phyloP scores from a whole-genome alignment of 2,888 invertebrate genomes.

The Cantharis rufa region DNA sequence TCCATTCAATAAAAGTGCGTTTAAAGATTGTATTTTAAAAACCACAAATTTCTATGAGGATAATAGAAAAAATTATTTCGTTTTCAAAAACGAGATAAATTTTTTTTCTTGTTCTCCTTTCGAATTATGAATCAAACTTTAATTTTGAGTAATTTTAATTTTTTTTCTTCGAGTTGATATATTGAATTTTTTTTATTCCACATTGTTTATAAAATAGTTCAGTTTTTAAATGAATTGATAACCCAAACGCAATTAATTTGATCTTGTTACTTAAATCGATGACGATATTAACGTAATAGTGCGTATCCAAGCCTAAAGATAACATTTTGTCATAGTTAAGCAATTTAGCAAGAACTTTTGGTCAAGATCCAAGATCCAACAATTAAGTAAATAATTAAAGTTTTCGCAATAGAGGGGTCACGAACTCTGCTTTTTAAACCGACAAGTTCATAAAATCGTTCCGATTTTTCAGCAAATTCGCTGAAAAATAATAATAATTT shows the following conservation, averaged over 20 bases:
- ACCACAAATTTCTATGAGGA: too few species aligned
- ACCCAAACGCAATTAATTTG: not conserved
- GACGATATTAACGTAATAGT: not conserved
- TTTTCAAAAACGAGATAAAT: too few species aligned
- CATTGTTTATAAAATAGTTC: not conserved
- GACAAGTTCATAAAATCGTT: not conserved
- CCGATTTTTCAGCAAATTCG: not conserved
- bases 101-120: too few species aligned
- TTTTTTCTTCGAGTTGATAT: too few species aligned
- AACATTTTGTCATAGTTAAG: not conserved
- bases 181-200: too few species aligned
- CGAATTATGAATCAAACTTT: too few species aligned
- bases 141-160: too few species aligned
- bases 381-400: not conserved
- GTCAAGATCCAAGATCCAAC: not conserved
- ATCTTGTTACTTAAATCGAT: not conserved
- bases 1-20: too few species aligned
- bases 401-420: not conserved
- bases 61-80: too few species aligned
- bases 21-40: too few species aligned
- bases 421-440: not conserved
- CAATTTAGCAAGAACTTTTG: not conserved
- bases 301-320: not conserved
- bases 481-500: not conserved
- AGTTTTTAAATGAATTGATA: not conserved